These are phyloP conservation scores for Actinostola sp. DNA, from an alignment of 92 coral and sea anemone species.

Conservation along the genomic window DNA sequence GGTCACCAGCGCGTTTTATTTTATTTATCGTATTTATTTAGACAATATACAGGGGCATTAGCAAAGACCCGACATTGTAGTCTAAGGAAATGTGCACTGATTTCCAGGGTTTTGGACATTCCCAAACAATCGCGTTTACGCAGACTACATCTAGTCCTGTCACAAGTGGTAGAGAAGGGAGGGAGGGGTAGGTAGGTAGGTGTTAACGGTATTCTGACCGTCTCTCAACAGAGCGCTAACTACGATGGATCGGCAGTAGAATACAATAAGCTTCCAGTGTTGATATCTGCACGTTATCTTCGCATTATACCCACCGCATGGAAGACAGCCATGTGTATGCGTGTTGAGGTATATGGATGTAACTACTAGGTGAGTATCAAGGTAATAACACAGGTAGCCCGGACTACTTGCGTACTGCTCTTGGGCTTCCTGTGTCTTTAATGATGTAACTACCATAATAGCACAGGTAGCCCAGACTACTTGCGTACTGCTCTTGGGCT, in stretches of 20 bases:
- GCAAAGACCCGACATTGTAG: too few species aligned
- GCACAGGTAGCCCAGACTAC: background rate
- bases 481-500: too few species aligned
- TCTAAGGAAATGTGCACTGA: too few species aligned
- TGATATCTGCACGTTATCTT: conserved; percentile 54
- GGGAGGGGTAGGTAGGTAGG: too few species aligned
- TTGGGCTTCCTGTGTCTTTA: background rate
- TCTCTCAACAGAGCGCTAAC: conserved; percentile 46
- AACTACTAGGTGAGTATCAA: conserved; percentile 22
- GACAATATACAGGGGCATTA: too few species aligned
- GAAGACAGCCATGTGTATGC: conserved; percentile 59
- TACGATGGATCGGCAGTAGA: conserved; percentile 52
- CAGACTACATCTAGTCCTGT: too few species aligned
- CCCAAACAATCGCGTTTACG: too few species aligned
- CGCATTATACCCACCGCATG: conserved; percentile 49
- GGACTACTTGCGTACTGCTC: too few species aligned
- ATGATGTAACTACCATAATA: conserved; percentile 51
- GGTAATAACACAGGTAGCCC: background rate
- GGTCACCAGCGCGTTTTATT: too few species aligned
- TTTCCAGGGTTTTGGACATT: too few species aligned
- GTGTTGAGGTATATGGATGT: conserved; percentile 72
- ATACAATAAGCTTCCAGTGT: conserved; percentile 45
- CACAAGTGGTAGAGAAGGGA: too few species aligned
- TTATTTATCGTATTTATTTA: too few species aligned
- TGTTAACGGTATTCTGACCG: background rate